phyloP scores from a whole-genome alignment of 2,113 vertebrate genomes.

The Paramormyrops kingsleyae region DNA sequence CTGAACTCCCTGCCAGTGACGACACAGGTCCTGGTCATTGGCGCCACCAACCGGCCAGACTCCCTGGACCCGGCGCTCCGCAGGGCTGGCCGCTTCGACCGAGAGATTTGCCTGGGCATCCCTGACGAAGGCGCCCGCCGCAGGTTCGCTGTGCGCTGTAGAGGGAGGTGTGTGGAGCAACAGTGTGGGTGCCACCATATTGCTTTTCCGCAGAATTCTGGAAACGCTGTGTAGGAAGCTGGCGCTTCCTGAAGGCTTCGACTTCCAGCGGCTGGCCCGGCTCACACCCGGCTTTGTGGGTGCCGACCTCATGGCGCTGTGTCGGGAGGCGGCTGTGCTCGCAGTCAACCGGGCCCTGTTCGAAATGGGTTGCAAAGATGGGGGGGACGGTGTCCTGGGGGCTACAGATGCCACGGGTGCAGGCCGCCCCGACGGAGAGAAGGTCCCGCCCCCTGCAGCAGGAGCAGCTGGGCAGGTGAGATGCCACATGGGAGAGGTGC shows the following conservation, averaged over 20 bases:
- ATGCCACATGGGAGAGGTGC: background rate
- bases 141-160: conserved; percentile 54
- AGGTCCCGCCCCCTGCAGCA: background rate
- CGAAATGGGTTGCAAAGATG: conserved; percentile 20
- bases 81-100: conserved; percentile 87
- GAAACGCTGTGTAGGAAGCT: conserved; percentile 83
- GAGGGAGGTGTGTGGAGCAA: background rate
- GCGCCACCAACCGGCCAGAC: conserved; percentile 92
- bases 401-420: background rate
- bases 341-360: conserved; percentile 74
- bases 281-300: conserved; percentile 90
- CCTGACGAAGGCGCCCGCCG: conserved; percentile 82
- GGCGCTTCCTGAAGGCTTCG: conserved; percentile 68
- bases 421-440: background rate
- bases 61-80: conserved; percentile 86
- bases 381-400: background rate
- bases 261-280: conserved; percentile 69
- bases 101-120: conserved; percentile 91
- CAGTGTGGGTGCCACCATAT: background rate
- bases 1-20: conserved; percentile 66
- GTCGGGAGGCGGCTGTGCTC: conserved; percentile 81
- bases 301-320: conserved; percentile 90
- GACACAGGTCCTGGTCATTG: conserved; percentile 82
- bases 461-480: background rate
- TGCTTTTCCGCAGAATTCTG: conserved; percentile 69